A percentile compares a stretch with the other conserved stretches of the same genome.
Evolutionary conservation across 2,888 invertebrate species (phyloP).

Genomic region (Lomographa bimaculata): DNA sequence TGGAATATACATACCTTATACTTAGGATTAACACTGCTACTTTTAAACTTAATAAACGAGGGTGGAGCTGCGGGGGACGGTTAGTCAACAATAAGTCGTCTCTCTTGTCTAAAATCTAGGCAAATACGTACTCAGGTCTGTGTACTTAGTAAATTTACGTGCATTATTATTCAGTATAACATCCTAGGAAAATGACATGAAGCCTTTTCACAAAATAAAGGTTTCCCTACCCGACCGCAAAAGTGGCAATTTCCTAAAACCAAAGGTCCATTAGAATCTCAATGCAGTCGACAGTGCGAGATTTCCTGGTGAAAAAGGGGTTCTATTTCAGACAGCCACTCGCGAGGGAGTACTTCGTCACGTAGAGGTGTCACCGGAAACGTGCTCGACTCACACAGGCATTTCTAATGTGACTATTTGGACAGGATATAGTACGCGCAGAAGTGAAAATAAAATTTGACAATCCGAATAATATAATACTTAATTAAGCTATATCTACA

Average conservation of each 20-base stretch:
- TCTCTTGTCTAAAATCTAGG: too few species aligned
- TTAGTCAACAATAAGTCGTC: too few species aligned
- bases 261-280: constrained; percentile 39
- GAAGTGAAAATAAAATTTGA: too few species aligned
- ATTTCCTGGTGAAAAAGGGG: constrained; percentile 43
- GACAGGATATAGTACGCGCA: constrained; percentile 31
- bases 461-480: too few species aligned
- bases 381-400: constrained; percentile 30
- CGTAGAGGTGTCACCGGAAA: constrained; percentile 46
- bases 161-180: constrained; percentile 13
- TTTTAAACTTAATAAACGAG: too few species aligned
- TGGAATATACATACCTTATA: too few species aligned
- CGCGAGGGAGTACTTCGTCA: constrained; percentile 50
- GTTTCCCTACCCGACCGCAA: constrained; percentile 23
- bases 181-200: constrained; percentile 7
- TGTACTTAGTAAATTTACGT: too few species aligned
- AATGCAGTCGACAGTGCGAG: constrained; percentile 43
- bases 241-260: constrained; percentile 39
- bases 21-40: too few species aligned
- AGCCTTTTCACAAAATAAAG: constrained; percentile 17
- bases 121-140: too few species aligned
- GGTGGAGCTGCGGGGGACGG: too few species aligned
- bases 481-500: too few species aligned
- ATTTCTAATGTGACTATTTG: constrained; percentile 43
- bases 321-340: constrained; percentile 46